These are phyloP conservation scores for Myotis daubentonii DNA, from an alignment of 2,797 vertebrate species.

Conservation along the genomic window DNA sequence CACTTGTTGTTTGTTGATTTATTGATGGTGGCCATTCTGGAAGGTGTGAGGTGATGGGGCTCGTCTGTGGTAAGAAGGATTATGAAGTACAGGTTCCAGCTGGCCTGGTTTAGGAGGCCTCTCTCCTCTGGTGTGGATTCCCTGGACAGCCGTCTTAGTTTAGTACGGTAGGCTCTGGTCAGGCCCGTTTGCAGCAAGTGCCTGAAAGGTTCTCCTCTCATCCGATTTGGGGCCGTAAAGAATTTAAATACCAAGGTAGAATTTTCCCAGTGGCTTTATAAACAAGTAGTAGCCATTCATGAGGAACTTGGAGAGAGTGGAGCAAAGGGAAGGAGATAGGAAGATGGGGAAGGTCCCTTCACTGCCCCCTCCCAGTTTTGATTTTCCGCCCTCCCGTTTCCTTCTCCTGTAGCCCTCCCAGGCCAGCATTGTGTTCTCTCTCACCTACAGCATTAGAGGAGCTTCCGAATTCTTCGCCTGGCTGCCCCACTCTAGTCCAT, in stretches of 20 bases:
- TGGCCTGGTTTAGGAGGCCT: accelerated
- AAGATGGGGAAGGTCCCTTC: neutral
- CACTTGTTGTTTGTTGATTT: neutral
- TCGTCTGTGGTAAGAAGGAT: neutral
- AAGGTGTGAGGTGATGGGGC: neutral
- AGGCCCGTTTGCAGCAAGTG: neutral
- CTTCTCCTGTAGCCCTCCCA: neutral
- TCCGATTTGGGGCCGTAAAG: neutral
- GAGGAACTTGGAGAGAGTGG: neutral
- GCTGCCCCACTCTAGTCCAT: neutral
- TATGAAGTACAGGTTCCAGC: neutral
- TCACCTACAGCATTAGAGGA: neutral
- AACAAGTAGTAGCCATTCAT: neutral
- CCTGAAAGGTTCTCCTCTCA: neutral
- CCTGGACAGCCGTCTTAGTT: neutral
- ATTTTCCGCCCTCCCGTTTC: accelerated
- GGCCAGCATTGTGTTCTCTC: neutral
- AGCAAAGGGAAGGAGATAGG: neutral
- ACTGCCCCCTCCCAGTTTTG: neutral
- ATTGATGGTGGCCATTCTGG: neutral
- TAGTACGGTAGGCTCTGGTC: neutral
- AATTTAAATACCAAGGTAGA: neutral
- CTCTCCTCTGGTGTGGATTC: neutral
- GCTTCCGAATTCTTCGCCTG: neutral
- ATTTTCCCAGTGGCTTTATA: neutral